phyloP scores from a whole-genome alignment of 2,113 vertebrate species.

The Gallinago undulata region DNA sequence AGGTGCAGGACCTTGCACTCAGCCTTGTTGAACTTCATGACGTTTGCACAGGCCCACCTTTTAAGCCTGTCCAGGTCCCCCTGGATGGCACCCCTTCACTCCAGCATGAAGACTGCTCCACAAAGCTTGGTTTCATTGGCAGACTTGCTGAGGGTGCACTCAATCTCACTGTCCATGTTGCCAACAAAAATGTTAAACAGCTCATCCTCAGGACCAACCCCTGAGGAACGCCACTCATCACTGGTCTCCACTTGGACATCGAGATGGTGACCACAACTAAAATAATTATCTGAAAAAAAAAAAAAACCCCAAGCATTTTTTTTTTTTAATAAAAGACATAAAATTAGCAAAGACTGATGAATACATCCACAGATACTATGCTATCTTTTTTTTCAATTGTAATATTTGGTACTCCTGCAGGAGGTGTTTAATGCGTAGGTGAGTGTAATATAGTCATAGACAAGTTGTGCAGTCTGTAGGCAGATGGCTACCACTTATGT shows the following conservation, averaged over 20 bases:
- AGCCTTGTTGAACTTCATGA: not conserved
- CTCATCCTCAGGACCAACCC: not conserved
- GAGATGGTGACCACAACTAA: not conserved
- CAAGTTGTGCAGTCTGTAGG: not conserved
- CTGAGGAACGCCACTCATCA: not conserved
- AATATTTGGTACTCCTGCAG: not conserved
- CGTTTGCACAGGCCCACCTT: not conserved
- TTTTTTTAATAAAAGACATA: not conserved
- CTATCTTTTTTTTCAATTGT: not conserved
- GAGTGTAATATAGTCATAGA: not conserved
- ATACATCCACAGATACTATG: not conserved
- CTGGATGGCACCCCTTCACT: not conserved
- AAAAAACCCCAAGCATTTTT: accelerated
- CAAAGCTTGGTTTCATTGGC: not conserved
- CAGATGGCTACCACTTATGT: not conserved
- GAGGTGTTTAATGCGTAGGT: not conserved
- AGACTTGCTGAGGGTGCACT: not conserved
- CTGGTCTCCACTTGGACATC: not conserved
- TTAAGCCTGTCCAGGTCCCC: not conserved
- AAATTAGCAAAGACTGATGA: not conserved
- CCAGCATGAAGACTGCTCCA: not conserved
- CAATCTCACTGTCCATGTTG: not conserved
- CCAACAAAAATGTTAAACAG: not conserved
- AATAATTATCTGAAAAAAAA: not conserved
- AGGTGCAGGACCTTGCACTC: not conserved